Conservation (phyloP, 2,797 vertebrate genomes). For the Myripristis jacobus region DNA sequence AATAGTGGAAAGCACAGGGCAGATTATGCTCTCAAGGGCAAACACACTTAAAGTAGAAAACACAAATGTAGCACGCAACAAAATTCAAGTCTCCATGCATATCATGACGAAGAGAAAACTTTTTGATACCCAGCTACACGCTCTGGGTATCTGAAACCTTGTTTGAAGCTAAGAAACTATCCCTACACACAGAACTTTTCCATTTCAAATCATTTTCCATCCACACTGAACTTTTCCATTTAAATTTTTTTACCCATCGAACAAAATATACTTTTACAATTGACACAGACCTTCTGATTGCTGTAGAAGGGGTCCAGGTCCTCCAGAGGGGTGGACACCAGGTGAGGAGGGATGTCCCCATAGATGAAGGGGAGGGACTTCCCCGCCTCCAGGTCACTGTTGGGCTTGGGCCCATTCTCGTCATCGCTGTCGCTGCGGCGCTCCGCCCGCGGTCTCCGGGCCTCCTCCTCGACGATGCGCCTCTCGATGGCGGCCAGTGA, state of each 20-base stretch:
- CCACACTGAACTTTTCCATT: background rate
- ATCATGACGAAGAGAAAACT: too few species aligned
- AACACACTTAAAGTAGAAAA: conserved; percentile 8
- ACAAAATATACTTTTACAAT: background rate
- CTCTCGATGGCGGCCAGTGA: conserved; percentile 94
- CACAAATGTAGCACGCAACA: conserved; percentile 2
- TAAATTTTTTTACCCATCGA: background rate
- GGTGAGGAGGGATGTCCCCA: conserved; percentile 89
- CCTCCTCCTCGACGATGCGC: conserved; percentile 90
- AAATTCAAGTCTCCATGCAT: too few species aligned
- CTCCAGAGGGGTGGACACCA: conserved; percentile 94
- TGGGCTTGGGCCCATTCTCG: conserved; percentile 87
- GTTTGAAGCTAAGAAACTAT: too few species aligned
- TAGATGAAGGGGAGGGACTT: conserved; percentile 94
- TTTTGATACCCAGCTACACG: too few species aligned
- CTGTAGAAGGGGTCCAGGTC: conserved; percentile 95
- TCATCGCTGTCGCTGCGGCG: conserved; percentile 81
- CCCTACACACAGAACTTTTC: too few species aligned
- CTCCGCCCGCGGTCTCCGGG: conserved; percentile 89
- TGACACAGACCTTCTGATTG: conserved; percentile 86
- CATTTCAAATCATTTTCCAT: too few species aligned
- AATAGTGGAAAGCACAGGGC: background rate
- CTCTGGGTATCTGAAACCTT: too few species aligned
- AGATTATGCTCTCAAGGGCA: conserved; percentile 18
- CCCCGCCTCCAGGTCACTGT: conserved; percentile 93